phyloP scores from a whole-genome alignment of 2,888 invertebrate species.

The Anthrax anthrax region DNA sequence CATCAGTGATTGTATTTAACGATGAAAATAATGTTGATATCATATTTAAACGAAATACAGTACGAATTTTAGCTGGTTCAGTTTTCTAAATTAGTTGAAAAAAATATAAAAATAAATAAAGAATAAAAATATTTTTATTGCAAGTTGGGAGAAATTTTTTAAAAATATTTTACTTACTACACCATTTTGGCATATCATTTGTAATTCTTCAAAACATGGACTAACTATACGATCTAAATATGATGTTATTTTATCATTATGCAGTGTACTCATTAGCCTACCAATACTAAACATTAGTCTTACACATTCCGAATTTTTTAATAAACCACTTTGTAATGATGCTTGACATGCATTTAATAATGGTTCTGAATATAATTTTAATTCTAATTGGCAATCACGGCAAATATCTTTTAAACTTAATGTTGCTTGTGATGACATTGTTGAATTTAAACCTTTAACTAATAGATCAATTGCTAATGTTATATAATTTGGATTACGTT shows the following conservation, averaged over 20 bases:
- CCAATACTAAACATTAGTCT: constrained; percentile 66
- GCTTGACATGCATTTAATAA: constrained; percentile 58
- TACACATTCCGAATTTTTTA: constrained; percentile 52
- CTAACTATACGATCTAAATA: constrained; percentile 56
- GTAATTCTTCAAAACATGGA: constrained; percentile 48
- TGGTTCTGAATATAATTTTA: constrained; percentile 61
- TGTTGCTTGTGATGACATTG: constrained; percentile 65
- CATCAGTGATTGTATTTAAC: constrained; percentile 38
- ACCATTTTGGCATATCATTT: constrained; percentile 37
- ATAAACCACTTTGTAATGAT: constrained; percentile 39
- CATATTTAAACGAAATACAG: constrained; percentile 52
- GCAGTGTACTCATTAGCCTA: constrained; percentile 52
- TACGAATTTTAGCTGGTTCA: constrained; percentile 36
- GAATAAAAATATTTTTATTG: not conserved
- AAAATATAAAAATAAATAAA: not conserved
- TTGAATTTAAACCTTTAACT: constrained; percentile 47
- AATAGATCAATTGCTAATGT: constrained; percentile 53
- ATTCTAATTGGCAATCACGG: constrained; percentile 59
- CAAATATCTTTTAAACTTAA: constrained; percentile 80
- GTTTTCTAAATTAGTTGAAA: constrained; percentile 32
- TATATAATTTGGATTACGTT: constrained; percentile 52
- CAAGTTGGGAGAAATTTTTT: not conserved
- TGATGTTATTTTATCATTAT: constrained; percentile 46
- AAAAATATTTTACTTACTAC: constrained; percentile 28
- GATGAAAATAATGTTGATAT: constrained; percentile 49